These are phyloP conservation scores for Callimico goeldii DNA, from an alignment of 2,797 vertebrate species.

Conservation along the genomic window DNA sequence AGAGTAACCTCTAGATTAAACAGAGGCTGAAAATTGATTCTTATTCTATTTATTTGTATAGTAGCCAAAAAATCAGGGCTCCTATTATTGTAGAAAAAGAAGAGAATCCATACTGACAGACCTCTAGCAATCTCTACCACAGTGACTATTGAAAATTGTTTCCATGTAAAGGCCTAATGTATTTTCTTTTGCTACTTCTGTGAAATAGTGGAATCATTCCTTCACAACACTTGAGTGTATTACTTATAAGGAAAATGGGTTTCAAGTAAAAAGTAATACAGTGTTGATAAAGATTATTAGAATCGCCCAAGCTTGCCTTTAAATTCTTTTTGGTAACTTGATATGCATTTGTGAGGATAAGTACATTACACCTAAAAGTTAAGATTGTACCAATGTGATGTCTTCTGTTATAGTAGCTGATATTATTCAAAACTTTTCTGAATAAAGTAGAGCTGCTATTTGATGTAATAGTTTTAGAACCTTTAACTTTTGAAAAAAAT, in stretches of 20 bases:
- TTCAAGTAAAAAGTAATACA: not conserved
- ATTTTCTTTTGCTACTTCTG: not conserved
- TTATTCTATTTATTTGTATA: not conserved
- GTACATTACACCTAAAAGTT: not conserved
- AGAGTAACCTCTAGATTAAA: not conserved
- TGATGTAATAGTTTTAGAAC: not conserved
- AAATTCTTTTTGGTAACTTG: not conserved
- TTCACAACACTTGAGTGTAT: not conserved
- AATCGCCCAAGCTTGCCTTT: not conserved
- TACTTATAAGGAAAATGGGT: not conserved
- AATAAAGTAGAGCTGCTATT: not conserved
- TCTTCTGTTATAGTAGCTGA: not conserved
- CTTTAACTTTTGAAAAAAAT: not conserved
- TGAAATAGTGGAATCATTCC: not conserved
- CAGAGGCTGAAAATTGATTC: not conserved
- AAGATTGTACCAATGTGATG: not conserved
- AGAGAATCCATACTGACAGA: not conserved
- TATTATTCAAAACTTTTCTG: not conserved
- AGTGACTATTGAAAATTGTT: not conserved
- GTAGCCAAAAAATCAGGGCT: not conserved
- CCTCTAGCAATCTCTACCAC: not conserved
- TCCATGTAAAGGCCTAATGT: not conserved
- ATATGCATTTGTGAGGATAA: not conserved
- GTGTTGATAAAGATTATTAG: not conserved
- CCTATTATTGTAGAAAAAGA: not conserved